Percentiles rank a stretch among this genome's conserved stretches.
These are phyloP conservation scores for Polyommatus icarus DNA, from an alignment of 2,888 invertebrate species.

Conservation along the genomic window DNA sequence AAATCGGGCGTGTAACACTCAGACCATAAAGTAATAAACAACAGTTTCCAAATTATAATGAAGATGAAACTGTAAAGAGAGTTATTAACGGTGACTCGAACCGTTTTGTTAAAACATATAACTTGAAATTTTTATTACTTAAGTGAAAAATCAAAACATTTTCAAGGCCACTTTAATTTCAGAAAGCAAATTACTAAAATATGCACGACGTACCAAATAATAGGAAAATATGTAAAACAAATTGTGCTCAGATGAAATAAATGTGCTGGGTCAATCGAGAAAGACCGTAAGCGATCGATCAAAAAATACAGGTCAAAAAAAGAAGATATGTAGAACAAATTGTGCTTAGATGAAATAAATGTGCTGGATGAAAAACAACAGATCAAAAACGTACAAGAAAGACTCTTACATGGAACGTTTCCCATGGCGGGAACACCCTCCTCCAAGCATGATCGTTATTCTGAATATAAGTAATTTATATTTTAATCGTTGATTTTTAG, in stretches of 20 bases:
- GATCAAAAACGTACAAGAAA: not conserved
- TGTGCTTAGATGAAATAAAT: not conserved
- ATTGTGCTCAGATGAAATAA: not conserved
- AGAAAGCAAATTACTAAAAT: not conserved
- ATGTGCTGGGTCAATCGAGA: not conserved
- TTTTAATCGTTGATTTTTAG: not conserved
- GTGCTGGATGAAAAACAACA: not conserved
- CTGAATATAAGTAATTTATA: not conserved
- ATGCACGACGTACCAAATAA: too few species aligned
- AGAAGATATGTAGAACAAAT: not conserved
- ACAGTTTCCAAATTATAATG: constrained; percentile 9
- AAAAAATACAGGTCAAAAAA: too few species aligned
- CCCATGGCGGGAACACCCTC: constrained; percentile 25
- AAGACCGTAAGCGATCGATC: too few species aligned
- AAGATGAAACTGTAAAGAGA: not conserved
- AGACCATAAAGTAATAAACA: not conserved
- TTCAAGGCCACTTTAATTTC: not conserved
- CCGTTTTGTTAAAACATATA: too few species aligned
- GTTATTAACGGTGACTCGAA: not conserved
- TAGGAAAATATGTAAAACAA: too few species aligned
- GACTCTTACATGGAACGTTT: constrained; percentile 7
- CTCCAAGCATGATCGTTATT: constrained; percentile 13
- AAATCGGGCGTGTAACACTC: not conserved
- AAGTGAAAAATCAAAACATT: too few species aligned
- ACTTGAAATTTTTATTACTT: too few species aligned